A percentile compares a stretch with the other conserved stretches of the same genome.
Conservation (phyloP, 2,888 invertebrate genomes). For the Gasteruption jaculator region DNA sequence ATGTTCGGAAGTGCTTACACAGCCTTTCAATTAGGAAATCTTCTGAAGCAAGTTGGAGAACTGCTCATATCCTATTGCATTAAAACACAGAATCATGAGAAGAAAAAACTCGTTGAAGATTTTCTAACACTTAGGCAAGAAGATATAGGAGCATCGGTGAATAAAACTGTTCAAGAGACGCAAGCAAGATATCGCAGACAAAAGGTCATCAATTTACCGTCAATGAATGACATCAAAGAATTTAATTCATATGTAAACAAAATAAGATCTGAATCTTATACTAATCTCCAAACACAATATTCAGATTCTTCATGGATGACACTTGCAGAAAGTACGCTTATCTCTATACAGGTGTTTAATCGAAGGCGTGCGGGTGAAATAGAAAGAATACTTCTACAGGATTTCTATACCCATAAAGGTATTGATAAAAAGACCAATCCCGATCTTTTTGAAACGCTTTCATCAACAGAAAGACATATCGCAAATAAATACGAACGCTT, state of each 20-base stretch:
- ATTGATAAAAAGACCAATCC: neutral
- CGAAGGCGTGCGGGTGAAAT: conserved; percentile 9
- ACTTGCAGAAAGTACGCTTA: conserved; percentile 8
- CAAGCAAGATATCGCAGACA: neutral
- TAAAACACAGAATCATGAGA: neutral
- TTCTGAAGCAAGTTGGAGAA: neutral
- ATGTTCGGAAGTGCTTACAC: neutral
- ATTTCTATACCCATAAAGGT: conserved; percentile 1
- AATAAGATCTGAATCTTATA: conserved; percentile 1
- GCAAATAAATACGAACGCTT: conserved; percentile 10
- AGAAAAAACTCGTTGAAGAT: neutral
- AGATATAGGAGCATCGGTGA: neutral
- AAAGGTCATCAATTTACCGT: conserved; percentile 16
- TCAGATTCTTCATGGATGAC: neutral
- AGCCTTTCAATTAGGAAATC: neutral
- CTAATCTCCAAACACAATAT: neutral
- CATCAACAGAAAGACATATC: neutral
- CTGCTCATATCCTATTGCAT: neutral
- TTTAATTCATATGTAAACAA: neutral
- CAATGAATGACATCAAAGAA: conserved; percentile 1
- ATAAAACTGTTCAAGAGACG: conserved; percentile 3
- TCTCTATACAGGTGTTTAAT: conserved; percentile 10
- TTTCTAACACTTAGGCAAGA: neutral
- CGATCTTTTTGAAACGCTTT: neutral
- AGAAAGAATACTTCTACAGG: neutral